phyloP scores from a whole-genome alignment of 64 coral and sea anemone genomes.

The Pocillopora verrucosa region DNA sequence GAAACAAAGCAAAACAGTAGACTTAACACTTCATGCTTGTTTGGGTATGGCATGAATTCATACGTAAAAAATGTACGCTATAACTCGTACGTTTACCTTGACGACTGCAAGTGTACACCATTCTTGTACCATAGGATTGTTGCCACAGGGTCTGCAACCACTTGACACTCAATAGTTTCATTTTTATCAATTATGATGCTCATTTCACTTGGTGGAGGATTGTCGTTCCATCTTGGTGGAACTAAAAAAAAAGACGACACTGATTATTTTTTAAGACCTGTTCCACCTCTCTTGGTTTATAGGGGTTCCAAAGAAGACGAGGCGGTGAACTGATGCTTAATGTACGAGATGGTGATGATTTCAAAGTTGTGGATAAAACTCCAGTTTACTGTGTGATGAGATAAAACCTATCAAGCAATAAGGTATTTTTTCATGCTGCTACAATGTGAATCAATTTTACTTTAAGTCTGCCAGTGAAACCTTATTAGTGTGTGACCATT shows the following conservation, averaged over 20 bases:
- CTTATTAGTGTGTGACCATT: neutral
- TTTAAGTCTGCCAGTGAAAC: neutral
- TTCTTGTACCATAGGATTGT: constrained; percentile 31
- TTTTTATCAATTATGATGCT: constrained; percentile 22
- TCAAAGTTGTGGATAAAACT: no score
- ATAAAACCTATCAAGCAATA: no score
- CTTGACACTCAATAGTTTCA: constrained; percentile 25
- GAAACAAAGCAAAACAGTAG: neutral
- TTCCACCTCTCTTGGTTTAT: neutral
- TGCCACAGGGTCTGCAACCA: constrained; percentile 20
- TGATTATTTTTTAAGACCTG: neutral
- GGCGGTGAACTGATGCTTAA: no score
- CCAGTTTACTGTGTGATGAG: no score
- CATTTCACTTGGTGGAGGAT: constrained; percentile 6
- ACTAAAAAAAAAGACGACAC: neutral
- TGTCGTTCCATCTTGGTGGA: constrained; percentile 16
- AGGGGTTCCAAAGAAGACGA: no score
- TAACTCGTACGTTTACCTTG: constrained; percentile 6
- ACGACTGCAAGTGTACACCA: neutral
- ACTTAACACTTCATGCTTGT: no score
- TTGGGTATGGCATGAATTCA: no score
- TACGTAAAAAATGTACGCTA: neutral
- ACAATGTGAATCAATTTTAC: neutral
- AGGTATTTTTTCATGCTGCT: neutral
- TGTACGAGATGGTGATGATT: no score